Evolutionary conservation across 2,888 invertebrate species (phyloP).

Genomic region (Coecobrya sp.): DNA sequence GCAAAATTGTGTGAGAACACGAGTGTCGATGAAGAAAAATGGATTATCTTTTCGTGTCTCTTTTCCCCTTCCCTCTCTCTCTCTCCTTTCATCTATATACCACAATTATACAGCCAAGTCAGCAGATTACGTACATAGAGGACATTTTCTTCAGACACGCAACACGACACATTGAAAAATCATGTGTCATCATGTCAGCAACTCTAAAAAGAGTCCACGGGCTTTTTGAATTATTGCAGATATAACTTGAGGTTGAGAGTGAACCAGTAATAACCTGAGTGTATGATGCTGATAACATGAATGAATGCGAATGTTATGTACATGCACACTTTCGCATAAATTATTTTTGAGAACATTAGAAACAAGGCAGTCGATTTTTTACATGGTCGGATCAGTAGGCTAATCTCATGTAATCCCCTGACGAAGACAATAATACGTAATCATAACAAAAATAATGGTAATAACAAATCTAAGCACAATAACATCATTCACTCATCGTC

Average conservation of each 20-base stretch:
- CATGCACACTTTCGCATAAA: not conserved
- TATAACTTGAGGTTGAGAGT: not conserved
- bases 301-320: not conserved
- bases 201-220: not conserved
- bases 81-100: not conserved
- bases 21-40: conserved; percentile 16
- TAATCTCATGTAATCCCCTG: not conserved
- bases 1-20: conserved; percentile 14
- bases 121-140: conserved; percentile 23
- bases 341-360: not conserved
- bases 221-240: conserved; percentile 24
- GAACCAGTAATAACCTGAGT: conserved; percentile 18
- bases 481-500: not conserved
- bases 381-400: not conserved
- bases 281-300: not conserved
- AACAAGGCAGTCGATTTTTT: not conserved
- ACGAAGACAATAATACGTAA: not conserved
- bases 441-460: not conserved
- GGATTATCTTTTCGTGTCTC: conserved; percentile 9
- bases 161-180: conserved; percentile 43
- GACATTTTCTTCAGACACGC: conserved; percentile 39
- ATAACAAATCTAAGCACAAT: not conserved
- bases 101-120: not conserved
- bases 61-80: not conserved
- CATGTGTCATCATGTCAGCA: conserved; percentile 49